These are phyloP conservation scores for Argopecten irradians DNA, from an alignment of 1,140 invertebrate genomes.

Conservation along the genomic window DNA sequence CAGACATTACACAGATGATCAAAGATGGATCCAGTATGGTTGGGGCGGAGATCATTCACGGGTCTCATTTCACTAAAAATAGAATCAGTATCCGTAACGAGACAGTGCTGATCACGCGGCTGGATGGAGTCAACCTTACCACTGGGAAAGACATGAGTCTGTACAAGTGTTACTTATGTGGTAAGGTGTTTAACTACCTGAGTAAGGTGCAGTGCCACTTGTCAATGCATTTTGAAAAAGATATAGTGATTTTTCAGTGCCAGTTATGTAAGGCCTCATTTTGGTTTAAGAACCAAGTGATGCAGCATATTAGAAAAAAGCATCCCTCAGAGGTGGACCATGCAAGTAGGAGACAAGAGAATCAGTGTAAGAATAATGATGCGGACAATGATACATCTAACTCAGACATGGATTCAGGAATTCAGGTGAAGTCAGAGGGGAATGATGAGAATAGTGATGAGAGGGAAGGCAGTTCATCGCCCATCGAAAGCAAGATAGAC, in stretches of 20 bases:
- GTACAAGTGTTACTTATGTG: conserved; percentile 78
- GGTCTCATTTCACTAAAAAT: conserved; percentile 34
- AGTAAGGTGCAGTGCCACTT: conserved; percentile 75
- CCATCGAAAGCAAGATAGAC: neutral
- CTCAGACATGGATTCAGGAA: neutral
- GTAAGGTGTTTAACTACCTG: conserved; percentile 74
- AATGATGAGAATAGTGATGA: neutral
- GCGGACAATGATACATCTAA: neutral
- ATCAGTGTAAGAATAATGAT: conserved; percentile 3
- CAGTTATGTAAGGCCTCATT: conserved; percentile 73
- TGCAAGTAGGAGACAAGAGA: conserved; percentile 38
- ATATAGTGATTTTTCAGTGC: conserved; percentile 72
- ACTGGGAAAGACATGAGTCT: conserved; percentile 75
- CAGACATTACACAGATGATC: neutral
- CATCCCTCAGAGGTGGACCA: conserved; percentile 44
- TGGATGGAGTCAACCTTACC: conserved; percentile 76
- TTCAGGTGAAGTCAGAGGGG: neutral
- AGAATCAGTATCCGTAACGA: conserved; percentile 71
- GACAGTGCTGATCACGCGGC: conserved; percentile 74
- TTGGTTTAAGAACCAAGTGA: conserved; percentile 69
- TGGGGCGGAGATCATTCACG: conserved; percentile 42
- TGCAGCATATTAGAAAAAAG: conserved; percentile 68
- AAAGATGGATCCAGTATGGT: conserved; percentile 44
- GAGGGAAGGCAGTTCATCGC: neutral
- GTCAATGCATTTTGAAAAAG: conserved; percentile 72